Evolutionary conservation across 2,113 vertebrate species (phyloP).

Genomic region (Cavia porcellus): DNA sequence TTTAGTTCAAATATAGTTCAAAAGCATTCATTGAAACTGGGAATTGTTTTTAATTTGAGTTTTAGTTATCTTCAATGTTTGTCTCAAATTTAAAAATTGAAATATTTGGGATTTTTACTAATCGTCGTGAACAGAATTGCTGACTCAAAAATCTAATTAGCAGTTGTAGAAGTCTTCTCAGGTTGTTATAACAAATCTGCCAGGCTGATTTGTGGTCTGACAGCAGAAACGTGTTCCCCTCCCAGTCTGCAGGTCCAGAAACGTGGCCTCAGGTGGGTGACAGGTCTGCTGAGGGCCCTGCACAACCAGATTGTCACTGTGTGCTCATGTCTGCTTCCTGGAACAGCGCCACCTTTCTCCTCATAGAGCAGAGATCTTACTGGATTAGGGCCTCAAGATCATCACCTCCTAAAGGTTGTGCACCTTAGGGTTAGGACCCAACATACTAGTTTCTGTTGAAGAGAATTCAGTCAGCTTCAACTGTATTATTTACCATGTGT

Average conservation of each 20-base stretch:
- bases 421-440: background rate
- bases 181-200: background rate
- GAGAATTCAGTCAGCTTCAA: background rate
- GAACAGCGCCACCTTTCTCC: background rate
- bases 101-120: background rate
- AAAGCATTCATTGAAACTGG: background rate
- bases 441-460: background rate
- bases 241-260: background rate
- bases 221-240: background rate
- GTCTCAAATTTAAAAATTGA: background rate
- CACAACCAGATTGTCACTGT: background rate
- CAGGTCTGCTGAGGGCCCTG: background rate
- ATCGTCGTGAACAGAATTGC: background rate
- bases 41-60: background rate
- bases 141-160: background rate
- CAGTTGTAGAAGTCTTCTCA: background rate
- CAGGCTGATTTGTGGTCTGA: background rate
- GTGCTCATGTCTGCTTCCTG: background rate
- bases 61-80: constrained; percentile 11
- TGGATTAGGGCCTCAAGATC: background rate
- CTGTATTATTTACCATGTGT: background rate
- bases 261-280: background rate
- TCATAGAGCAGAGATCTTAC: background rate
- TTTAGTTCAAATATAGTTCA: background rate
- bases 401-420: background rate